A percentile compares a stretch with the other conserved stretches of the same genome.
Evolutionary conservation across 30 jellyfish, hydroid and myxozoan species (phyloP).

Genomic region (Rhopilema esculentum): DNA sequence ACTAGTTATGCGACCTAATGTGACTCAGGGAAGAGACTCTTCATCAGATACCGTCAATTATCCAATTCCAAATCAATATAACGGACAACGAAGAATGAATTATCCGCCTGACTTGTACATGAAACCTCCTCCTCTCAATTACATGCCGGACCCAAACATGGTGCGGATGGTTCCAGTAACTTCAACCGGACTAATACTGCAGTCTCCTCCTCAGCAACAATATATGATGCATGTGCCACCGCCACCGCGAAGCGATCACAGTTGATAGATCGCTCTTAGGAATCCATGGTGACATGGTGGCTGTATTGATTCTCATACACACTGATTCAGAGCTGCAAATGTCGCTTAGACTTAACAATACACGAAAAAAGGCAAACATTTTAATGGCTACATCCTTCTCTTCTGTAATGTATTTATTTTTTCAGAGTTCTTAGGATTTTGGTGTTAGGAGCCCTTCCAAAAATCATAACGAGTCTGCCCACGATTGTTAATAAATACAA

Average conservation of each 20-base stretch:
- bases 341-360: background rate
- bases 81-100: slow-evolving; percentile 21
- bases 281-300: background rate
- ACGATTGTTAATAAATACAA: too few relatives aligned
- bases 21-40: slow-evolving; percentile 49
- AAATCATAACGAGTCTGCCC: too few relatives aligned
- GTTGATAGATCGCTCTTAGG: slow-evolving; percentile 10
- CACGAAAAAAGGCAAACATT: background rate
- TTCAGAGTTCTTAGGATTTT: background rate
- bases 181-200: slow-evolving; percentile 25
- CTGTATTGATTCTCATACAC: background rate
- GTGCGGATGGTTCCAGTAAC: slow-evolving; percentile 70
- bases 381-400: background rate
- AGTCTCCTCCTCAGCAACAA: slow-evolving; percentile 41
- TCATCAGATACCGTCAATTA: slow-evolving; percentile 35
- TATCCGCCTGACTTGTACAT: slow-evolving; percentile 51
- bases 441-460: too few relatives aligned
- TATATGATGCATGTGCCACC: slow-evolving; percentile 57
- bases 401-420: background rate
- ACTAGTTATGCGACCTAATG: slow-evolving; percentile 21
- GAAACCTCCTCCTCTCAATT: slow-evolving; percentile 42
- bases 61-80: slow-evolving; percentile 13
- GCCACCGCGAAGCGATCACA: slow-evolving; percentile 62
- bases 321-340: background rate
- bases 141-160: slow-evolving; percentile 63